Evolutionary conservation across 2,113 vertebrate species (phyloP).

Genomic region (Passerina amoena): DNA sequence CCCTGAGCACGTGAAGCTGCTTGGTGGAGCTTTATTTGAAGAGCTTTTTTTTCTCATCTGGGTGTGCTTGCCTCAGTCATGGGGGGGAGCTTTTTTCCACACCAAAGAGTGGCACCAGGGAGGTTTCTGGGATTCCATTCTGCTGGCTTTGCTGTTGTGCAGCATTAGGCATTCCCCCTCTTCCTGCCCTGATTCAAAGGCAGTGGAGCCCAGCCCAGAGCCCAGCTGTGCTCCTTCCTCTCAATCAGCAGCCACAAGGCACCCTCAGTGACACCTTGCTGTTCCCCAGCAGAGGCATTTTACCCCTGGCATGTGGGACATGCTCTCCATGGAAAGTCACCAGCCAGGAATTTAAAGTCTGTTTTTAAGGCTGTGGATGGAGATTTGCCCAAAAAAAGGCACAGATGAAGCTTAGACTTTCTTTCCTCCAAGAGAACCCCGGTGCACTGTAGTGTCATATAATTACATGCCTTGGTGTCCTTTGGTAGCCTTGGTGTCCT

Average conservation of each 20-base stretch:
- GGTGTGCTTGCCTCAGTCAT: background rate
- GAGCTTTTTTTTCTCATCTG: accelerated
- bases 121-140: background rate
- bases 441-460: background rate
- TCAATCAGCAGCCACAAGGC: background rate
- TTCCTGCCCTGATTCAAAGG: background rate
- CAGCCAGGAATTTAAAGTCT: background rate
- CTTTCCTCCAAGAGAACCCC: background rate
- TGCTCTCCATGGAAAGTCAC: background rate
- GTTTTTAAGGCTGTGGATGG: background rate
- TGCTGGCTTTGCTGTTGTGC: background rate
- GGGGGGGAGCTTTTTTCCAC: background rate
- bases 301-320: background rate
- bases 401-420: accelerated
- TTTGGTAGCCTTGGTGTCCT: background rate
- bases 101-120: background rate
- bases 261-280: background rate
- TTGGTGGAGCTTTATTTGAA: background rate
- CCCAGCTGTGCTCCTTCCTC: background rate
- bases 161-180: background rate
- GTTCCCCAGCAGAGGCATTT: background rate
- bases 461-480: background rate
- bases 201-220: background rate
- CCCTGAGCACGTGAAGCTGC: background rate
- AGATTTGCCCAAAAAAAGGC: background rate